Conservation (phyloP, 1,140 invertebrate genomes). For the Pseudachorutes palmiensis region DNA sequence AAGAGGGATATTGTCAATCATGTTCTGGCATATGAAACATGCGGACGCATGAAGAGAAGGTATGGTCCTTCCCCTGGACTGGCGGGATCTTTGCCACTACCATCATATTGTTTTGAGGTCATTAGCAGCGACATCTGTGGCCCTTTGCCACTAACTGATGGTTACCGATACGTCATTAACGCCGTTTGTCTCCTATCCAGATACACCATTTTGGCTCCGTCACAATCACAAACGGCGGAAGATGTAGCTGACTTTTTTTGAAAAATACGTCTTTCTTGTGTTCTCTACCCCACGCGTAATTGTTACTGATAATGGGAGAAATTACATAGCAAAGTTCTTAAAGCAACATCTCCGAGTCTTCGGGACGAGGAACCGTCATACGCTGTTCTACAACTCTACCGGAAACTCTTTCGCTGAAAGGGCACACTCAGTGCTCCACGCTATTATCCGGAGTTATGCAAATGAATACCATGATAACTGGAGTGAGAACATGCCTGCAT, state of each 20-base stretch:
- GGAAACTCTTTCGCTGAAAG: background rate
- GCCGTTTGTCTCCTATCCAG: background rate
- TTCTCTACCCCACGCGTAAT: slow-evolving; percentile 3
- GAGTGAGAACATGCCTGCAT: background rate
- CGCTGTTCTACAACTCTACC: background rate
- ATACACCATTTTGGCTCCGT: background rate
- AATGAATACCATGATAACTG: background rate
- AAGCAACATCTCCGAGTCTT: background rate
- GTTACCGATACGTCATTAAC: background rate
- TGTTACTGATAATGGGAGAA: background rate
- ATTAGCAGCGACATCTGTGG: background rate
- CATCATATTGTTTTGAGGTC: background rate
- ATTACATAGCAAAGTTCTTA: background rate
- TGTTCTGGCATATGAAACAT: background rate
- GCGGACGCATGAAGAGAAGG: background rate
- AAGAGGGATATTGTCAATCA: background rate
- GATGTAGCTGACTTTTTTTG: background rate
- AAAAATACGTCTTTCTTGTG: background rate
- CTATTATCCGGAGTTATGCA: background rate
- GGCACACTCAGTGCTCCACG: background rate
- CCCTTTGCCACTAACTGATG: background rate
- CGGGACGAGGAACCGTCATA: background rate
- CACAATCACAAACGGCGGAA: background rate
- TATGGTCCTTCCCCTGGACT: background rate
- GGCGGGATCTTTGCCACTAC: background rate